Evolutionary conservation across 2,888 invertebrate species (phyloP), one percentile per base, ranked within the genome.

Genomic region (Nipponacmea schrenckii): DNA sequence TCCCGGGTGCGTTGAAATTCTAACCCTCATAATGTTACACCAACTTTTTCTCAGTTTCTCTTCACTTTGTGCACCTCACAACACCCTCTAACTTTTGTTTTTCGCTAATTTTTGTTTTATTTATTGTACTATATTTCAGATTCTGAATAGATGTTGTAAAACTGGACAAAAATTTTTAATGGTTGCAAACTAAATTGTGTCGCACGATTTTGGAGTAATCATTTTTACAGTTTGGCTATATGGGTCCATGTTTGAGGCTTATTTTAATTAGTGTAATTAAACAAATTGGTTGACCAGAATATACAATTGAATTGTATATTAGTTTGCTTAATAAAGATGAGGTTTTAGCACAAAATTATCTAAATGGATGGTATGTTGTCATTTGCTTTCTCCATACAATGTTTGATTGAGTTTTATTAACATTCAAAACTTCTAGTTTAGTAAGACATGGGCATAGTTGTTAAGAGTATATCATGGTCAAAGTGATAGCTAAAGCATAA

Each of bases 81-180:
- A 24, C 56, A 56, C 56, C 24, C 24, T 56, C 56, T 56, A 56
- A 56, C 56, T 24, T 56, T 20, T 56, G 20, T 24, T 56, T 56
- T 56, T 56, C 56, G 56, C 56, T 56, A 56, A 56, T 56, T 39
- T 39, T 56, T 56, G 56, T 20, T 56, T 56, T 56, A 56, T 56
- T 56, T 56, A 24, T 56, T 56, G 56, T 56, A 56, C 56, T 56
- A 24, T 56, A 20, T 56, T 56, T 56, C 56, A 56, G 56, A 56
- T 56, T 24, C 56, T 56, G 20, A 56, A 12, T 56, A 20, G 56
- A 56, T 56, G 56, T 56, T 56, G 56, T 56, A 56, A 56, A 24
- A 24, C 24, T 24, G 20, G 56, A 24, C 20, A 12, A 24, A 56
- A 56, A 20, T 24, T 24, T 56, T 56, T 56, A 24, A 56, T 56